These are phyloP conservation scores for Lasiurus borealis DNA, from an alignment of 2,113 vertebrate species.

Conservation along the genomic window DNA sequence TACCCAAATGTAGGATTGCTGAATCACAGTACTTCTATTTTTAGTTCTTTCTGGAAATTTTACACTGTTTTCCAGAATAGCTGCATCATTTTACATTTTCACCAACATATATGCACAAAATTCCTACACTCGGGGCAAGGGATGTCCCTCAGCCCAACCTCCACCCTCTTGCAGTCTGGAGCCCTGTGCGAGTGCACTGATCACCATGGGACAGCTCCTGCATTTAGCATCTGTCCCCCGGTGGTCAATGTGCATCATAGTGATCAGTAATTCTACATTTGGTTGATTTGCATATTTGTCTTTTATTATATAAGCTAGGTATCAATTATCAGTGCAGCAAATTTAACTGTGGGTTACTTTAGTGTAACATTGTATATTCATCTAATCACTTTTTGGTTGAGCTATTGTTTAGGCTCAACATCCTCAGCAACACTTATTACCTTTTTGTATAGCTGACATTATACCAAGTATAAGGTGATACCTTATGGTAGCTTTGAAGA, in stretches of 20 bases:
- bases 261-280: too few species aligned
- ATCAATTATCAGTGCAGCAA: constrained; percentile 65
- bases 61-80: neutral
- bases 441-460: neutral
- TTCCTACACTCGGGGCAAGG: too few species aligned
- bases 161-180: too few species aligned
- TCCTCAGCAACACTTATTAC: neutral
- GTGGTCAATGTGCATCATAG: too few species aligned
- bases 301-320: neutral
- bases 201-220: too few species aligned
- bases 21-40: neutral
- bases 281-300: too few species aligned
- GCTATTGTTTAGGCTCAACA: neutral
- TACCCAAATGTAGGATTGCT: neutral
- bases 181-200: too few species aligned
- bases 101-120: neutral
- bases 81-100: neutral
- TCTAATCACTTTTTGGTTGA: neutral
- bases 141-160: too few species aligned
- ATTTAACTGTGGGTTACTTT: constrained; percentile 65
- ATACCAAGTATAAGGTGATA: neutral
- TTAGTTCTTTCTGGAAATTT: neutral
- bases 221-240: too few species aligned
- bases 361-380: neutral
- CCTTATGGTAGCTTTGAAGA: neutral